Conservation (phyloP, 2,797 vertebrate species). For the Sebastes glaucus region DNA sequence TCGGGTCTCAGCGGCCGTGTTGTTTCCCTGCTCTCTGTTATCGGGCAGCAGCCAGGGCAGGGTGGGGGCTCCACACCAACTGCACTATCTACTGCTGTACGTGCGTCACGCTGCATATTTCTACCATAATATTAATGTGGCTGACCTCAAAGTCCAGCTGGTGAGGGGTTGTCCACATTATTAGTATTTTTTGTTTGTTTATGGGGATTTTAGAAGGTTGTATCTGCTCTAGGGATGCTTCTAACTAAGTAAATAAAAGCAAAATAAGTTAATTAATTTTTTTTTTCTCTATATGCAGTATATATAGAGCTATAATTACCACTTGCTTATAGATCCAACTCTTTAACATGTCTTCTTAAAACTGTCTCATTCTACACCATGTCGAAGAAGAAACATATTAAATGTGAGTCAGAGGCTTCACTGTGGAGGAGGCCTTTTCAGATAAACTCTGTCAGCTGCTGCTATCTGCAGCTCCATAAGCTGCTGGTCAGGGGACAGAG, state of each 20-base stretch:
- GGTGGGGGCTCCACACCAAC: slow-evolving; percentile 44
- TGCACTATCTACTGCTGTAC: slow-evolving; percentile 32
- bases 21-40: slow-evolving; percentile 47
- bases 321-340: not conserved
- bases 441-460: slow-evolving; percentile 24
- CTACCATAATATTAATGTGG: not conserved
- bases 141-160: not conserved
- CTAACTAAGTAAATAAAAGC: not conserved
- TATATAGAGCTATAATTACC: not conserved
- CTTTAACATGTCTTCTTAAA: not conserved
- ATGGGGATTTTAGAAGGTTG: not conserved
- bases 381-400: too few relatives aligned
- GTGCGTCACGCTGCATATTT: slow-evolving; percentile 19
- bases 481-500: not conserved
- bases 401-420: not conserved
- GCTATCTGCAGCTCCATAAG: slow-evolving; percentile 41
- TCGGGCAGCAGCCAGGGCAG: slow-evolving; percentile 54
- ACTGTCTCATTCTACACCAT: not conserved
- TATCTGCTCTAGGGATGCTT: not conserved
- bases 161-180: not conserved
- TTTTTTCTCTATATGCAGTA: not conserved
- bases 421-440: not conserved
- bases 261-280: not conserved
- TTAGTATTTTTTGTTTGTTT: not conserved
- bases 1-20: not conserved